Percentiles rank a stretch among this genome's conserved stretches.
Evolutionary conservation across 2,113 vertebrate genomes (phyloP).

Genomic region (Pipra filicauda): DNA sequence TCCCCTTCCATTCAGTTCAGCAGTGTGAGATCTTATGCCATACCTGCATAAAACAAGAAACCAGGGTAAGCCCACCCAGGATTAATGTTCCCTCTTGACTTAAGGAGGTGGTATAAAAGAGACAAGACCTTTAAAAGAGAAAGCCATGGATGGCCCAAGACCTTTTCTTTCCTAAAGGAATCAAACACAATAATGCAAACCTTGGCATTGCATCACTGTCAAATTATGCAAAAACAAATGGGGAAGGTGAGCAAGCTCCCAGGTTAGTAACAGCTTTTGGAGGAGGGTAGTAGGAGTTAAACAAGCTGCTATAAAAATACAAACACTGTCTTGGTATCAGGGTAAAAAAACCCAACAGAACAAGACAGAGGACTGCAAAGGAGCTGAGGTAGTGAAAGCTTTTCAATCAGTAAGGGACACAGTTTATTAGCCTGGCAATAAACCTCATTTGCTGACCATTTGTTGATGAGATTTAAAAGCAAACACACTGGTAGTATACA

Average conservation of each 20-base stretch:
- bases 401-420: not conserved
- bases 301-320: not conserved
- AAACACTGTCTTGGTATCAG: not conserved
- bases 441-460: not conserved
- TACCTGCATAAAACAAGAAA: not conserved
- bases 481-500: not conserved
- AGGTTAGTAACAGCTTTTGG: not conserved
- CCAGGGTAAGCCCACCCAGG: not conserved
- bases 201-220: not conserved
- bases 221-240: not conserved
- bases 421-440: not conserved
- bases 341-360: not conserved
- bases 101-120: not conserved
- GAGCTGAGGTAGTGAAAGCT: not conserved
- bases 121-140: not conserved
- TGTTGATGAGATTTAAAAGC: not conserved
- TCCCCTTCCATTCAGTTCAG: not conserved
- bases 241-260: not conserved
- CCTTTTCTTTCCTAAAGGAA: not conserved
- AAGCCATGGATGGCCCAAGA: fast-evolving
- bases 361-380: not conserved
- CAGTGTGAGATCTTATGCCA: not conserved
- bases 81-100: not conserved
- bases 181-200: not conserved
- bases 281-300: not conserved